Evolutionary conservation across 2,888 invertebrate genomes (phyloP), one percentile per base, ranked within the genome.

Genomic region (Drosophila siamana): DNA sequence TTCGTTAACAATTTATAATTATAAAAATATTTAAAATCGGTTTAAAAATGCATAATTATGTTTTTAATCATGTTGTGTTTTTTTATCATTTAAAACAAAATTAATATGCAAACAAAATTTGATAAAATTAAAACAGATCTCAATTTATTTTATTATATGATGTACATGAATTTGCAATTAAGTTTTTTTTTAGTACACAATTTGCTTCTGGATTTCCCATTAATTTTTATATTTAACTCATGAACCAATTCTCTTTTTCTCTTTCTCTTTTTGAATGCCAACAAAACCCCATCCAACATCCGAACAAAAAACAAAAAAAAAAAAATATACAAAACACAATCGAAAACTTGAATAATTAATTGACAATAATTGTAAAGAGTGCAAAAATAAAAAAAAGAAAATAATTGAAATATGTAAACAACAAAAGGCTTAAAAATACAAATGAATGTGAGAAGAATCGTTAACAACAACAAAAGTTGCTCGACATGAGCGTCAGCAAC

Each of bases 401-500:
- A 47, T 63, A 33, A 15, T 22, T 22, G n/a, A 48, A 63, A 52
- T 28, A 55, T 13, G 24, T 30, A 6, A 38, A 46, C 52, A 28
- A 46, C 48, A 30, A 47, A 65, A 59, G 51, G 26, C 9, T 43
- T 13, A 38, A 46, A 51, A 44, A n/a, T 15, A 16, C n/a, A 44
- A 40, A 50, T 38, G 55, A 61, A 64, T 64, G 52, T 51, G 67
- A 66, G 38, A 43, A 55, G 19, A 46, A 54, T 26, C 13, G 28
- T 19, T 40, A 22, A 57, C 47, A 56, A 33, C 54, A 63, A 26
- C 47, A 69, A 56, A 22, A 43, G 73, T 62, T 38, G 67, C 80
- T 82, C 82, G 81, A 71, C 16, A 79, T 85, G 87, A 82, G 85
- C 85, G 44, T 43, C 55, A 46, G 44, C 59, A 52, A 30, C 69